These are phyloP conservation scores for Dusona sp. DNA, from an alignment of 2,888 invertebrate species.

Conservation along the genomic window DNA sequence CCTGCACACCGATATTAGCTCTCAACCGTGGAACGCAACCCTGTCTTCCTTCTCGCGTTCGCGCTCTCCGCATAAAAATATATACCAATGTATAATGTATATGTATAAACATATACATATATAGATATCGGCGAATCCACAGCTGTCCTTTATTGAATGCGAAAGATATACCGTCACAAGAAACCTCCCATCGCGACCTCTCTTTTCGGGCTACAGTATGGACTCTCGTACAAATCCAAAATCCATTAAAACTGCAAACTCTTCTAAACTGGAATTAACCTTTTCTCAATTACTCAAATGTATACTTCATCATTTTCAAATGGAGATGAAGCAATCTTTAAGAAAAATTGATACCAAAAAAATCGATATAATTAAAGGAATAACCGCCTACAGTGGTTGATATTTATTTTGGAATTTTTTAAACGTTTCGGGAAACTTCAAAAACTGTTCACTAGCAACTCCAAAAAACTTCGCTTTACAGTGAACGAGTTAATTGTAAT, in stretches of 20 bases:
- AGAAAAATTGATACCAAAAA: too few species aligned
- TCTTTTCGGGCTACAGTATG: constrained; percentile 39
- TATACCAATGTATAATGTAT: constrained; percentile 43
- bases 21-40: constrained; percentile 59
- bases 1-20: constrained; percentile 68
- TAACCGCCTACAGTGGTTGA: neutral
- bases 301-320: neutral
- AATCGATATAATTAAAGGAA: too few species aligned
- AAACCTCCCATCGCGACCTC: constrained; percentile 44
- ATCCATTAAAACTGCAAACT: neutral
- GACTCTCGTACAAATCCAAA: constrained; percentile 5
- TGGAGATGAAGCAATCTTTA: neutral
- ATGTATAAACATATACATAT: constrained; percentile 34
- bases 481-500: too few species aligned
- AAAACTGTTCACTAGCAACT: neutral
- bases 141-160: constrained; percentile 70
- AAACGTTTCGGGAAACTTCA: neutral
- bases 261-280: neutral
- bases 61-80: constrained; percentile 55
- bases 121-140: constrained; percentile 53
- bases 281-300: neutral
- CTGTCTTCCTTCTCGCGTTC: constrained; percentile 60
- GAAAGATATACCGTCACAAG: constrained; percentile 65
- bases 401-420: neutral
- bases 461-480: neutral